Evolutionary conservation across 2,888 invertebrate genomes (phyloP), one percentile per base, ranked within the genome.

Genomic region (Acronicta aceris): DNA sequence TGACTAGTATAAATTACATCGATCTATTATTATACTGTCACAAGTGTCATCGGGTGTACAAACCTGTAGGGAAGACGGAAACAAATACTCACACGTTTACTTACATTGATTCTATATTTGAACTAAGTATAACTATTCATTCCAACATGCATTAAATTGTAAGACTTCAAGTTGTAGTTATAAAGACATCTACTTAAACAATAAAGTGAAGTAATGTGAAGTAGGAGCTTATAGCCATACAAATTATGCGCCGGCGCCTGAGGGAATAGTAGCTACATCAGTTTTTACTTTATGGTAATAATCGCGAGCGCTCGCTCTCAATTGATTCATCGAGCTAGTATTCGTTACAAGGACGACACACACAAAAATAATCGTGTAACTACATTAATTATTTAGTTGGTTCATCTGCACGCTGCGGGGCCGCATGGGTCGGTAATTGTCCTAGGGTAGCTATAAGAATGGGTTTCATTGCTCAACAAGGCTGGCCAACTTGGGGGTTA

Each of bases 271-370:
- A 47, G 64, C 21, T 21, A 21, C 78, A 77, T 78, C 74, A 81
- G 71, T 78, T 76, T 76, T 76, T 80, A 79, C 75, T 82, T 75
- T 78, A 79, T 76, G 76, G 75, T 81, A 81, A 83, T 84, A 84
- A 84, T 77, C 67, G 78, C 73, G 68, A 59, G 74, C 68, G 73
- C 57, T 68, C 74, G 73, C 76, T 75, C 81, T 86, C 86, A 89
- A 88, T 88, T 89, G 87, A 85, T 85, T 77, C 81, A 83, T 80
- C 70, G 76, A 78, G 78, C 74, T 78, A 71, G 71, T 86, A 89
- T 87, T 78, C 85, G 89, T 85, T 88, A 89, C 89, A 89, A 90
- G 89, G 89, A 84, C 89, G 76, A 62, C 70, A 59, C 57, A 78
- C 59, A 76, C 77, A 67, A 81, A 38, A 81, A 81, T 81, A 80